Evolutionary conservation across 2,113 vertebrate species (phyloP), one percentile per base, ranked within the genome.

Genomic region (Seriola quinqueradiata): DNA sequence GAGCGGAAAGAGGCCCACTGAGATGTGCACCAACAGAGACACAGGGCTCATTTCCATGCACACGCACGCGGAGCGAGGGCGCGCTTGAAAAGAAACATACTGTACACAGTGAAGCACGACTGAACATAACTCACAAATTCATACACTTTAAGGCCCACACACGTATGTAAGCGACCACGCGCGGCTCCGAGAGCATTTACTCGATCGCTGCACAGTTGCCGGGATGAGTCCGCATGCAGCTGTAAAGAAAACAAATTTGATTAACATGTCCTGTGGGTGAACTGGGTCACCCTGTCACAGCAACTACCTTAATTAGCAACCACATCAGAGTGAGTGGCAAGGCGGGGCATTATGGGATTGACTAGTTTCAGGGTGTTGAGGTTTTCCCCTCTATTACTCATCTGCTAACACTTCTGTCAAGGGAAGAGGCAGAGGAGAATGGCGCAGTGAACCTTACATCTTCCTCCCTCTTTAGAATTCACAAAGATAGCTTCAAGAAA

Each of bases 301-400:
- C 81, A 89, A 88, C 87, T 93, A 55, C 42, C 86, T 88, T 95
- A 93, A 95, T 95, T 92, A 94, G 79, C 82, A 70, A 58, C 81
- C 70, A 82, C 74, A 93, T 92, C 77, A 75, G 79, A 83, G 84
- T 84, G 69, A 89, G 82, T 91, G 91, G 77, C 83, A 75, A 69
- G 80, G 75, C 21, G 25, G 67, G 69, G 79, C 75, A 75, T 82
- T 76, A 70, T 58, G 78, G 81, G 76, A 90, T 89, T 83, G 81
- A 79, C 76, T 80, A 21, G 76, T 57, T 57, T 14, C 28, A 21
- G 28, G 44, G 34, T 65, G 71, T 63, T 75, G 65, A 68, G 21
- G 55, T 34, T 70, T 68, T 58, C 54, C 64, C 74, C 77, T 84
- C 83, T 68, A 88, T 90, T 92, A 86, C 77, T 81, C 84, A 89